A percentile compares a stretch with the other conserved stretches of the same genome.
Evolutionary conservation across 2,888 invertebrate genomes (phyloP).

Genomic region (Scrobipalpa atriplicella): DNA sequence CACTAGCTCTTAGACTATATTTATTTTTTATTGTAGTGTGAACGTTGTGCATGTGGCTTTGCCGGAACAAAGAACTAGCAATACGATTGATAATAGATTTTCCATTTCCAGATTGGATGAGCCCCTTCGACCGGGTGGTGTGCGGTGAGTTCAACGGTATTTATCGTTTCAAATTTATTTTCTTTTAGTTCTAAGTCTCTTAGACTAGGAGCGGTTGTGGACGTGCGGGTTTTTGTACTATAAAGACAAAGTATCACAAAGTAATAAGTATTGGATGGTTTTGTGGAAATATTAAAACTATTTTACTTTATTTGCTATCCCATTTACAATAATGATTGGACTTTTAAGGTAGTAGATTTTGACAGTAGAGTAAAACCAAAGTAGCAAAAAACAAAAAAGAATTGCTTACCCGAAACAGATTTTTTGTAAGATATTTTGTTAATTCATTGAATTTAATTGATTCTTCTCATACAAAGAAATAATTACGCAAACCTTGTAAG

Average conservation of each 20-base stretch:
- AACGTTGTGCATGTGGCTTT: constrained; percentile 62
- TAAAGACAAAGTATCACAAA: constrained; percentile 8
- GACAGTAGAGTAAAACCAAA: too few species aligned
- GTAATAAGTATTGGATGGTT: background rate
- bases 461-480: background rate
- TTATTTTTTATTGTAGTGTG: constrained; percentile 17
- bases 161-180: constrained; percentile 85
- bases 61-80: constrained; percentile 74
- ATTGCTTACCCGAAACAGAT: too few species aligned
- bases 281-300: too few species aligned
- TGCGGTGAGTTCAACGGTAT: constrained; percentile 96
- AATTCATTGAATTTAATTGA: background rate
- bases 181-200: constrained; percentile 80
- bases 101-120: constrained; percentile 96
- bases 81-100: constrained; percentile 84
- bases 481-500: background rate
- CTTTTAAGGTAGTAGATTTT: too few species aligned
- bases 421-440: too few species aligned
- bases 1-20: background rate
- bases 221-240: constrained; percentile 12
- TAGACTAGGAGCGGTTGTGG: constrained; percentile 40
- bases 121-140: constrained; percentile 96
- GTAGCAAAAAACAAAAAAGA: too few species aligned
- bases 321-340: too few species aligned
- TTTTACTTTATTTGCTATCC: too few species aligned